A percentile compares a stretch with the other conserved stretches of the same genome.
These are phyloP conservation scores for Lydus trimaculatus DNA, from an alignment of 2,888 invertebrate species.

Conservation along the genomic window DNA sequence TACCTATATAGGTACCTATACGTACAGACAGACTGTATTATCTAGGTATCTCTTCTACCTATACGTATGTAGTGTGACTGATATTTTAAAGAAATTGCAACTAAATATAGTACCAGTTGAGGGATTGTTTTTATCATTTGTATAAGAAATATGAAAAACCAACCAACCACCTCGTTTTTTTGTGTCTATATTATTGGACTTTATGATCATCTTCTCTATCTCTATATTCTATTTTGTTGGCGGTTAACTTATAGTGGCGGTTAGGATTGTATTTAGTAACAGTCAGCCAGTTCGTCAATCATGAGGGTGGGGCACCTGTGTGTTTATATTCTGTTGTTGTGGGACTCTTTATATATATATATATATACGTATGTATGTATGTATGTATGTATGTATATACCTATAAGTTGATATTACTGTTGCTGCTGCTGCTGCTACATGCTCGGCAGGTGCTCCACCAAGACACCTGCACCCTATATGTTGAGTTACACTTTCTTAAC, in stretches of 20 bases:
- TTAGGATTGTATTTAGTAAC: constrained; percentile 23
- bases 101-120: too few relatives aligned
- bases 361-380: too few relatives aligned
- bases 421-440: constrained; percentile 22
- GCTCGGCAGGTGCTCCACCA: constrained; percentile 41
- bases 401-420: background rate
- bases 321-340: background rate
- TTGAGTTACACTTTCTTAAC: constrained; percentile 52
- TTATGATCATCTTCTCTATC: background rate
- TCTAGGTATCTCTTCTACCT: too few relatives aligned
- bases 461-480: constrained; percentile 47
- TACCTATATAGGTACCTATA: too few relatives aligned
- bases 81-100: too few relatives aligned
- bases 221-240: background rate
- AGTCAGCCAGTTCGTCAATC: too few relatives aligned
- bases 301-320: constrained; percentile 40
- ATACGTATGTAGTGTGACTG: too few relatives aligned
- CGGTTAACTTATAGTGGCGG: constrained; percentile 23
- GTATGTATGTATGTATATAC: too few relatives aligned
- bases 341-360: too few relatives aligned
- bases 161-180: background rate
- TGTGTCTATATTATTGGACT: background rate
- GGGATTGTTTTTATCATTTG: background rate
- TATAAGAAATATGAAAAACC: too few relatives aligned
- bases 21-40: too few relatives aligned